phyloP scores from a whole-genome alignment of 2,113 vertebrate species.

The Urocitellus parryii region DNA sequence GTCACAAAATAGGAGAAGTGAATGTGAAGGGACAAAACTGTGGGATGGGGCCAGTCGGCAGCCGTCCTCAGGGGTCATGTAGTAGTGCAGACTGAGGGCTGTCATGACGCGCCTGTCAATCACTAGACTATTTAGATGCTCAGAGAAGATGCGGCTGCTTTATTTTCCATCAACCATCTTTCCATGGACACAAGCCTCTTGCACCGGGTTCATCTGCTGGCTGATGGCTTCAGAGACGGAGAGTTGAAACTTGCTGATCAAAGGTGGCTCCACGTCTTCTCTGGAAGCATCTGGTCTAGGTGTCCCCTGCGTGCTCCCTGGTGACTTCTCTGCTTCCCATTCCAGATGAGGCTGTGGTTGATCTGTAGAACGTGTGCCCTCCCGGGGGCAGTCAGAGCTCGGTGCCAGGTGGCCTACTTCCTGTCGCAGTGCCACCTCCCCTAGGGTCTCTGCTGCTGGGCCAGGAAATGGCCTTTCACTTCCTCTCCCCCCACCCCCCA shows the following conservation, averaged over 20 bases:
- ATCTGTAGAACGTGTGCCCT: accelerated
- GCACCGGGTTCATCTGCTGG: too few relatives aligned
- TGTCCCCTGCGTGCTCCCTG: neutral
- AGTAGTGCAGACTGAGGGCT: too few relatives aligned
- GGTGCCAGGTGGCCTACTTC: accelerated
- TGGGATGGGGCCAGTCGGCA: neutral
- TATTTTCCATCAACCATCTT: neutral
- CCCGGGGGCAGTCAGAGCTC: neutral
- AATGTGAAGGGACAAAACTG: neutral
- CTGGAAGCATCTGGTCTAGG: neutral
- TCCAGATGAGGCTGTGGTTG: too few relatives aligned
- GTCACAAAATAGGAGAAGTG: neutral
- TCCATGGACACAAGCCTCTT: neutral
- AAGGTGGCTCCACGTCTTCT: neutral
- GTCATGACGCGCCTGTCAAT: accelerated
- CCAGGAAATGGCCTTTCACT: neutral
- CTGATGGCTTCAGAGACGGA: neutral
- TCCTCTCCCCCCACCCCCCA: neutral
- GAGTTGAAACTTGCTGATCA: neutral
- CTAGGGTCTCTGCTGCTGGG: accelerated
- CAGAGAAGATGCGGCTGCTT: neutral
- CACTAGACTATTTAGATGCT: neutral
- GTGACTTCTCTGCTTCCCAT: neutral
- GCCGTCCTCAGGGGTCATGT: too few relatives aligned
- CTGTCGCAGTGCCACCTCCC: too few relatives aligned